A percentile compares a stretch with the other conserved stretches of the same genome.
Evolutionary conservation across 1,140 invertebrate genomes (phyloP).

Genomic region (Neodiprion pinetum): DNA sequence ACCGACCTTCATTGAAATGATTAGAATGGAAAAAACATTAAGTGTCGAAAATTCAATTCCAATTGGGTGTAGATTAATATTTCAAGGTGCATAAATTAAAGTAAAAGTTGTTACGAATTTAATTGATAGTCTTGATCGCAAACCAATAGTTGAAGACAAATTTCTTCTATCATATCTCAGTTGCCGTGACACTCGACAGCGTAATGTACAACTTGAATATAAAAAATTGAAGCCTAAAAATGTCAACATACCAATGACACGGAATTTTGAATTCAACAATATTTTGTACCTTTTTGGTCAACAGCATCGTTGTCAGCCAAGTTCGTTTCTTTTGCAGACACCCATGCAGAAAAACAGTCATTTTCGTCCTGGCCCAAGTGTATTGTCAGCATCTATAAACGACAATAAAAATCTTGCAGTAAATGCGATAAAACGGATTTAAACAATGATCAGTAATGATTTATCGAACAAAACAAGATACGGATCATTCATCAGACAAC

Average conservation of each 20-base stretch:
- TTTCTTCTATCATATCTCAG: neutral
- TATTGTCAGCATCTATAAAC: constrained; percentile 90
- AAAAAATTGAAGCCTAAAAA: neutral
- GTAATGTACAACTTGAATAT: neutral
- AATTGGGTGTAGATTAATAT: neutral
- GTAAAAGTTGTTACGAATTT: no score
- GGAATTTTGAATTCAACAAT: neutral
- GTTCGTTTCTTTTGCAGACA: constrained; percentile 94
- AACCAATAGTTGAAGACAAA: no score
- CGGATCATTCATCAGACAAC: neutral
- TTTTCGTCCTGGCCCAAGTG: constrained; percentile 96
- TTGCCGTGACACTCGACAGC: neutral
- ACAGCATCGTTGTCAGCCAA: constrained; percentile 77
- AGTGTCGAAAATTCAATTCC: neutral
- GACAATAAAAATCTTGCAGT: constrained; percentile 24
- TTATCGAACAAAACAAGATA: neutral
- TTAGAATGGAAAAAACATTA: no score
- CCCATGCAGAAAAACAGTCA: constrained; percentile 98
- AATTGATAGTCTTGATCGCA: no score
- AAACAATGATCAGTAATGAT: constrained; percentile 10
- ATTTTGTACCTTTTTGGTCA: constrained; percentile 80
- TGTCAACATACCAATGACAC: neutral
- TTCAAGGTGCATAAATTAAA: no score
- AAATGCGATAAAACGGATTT: constrained; percentile 7
- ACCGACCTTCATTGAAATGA: no score